Evolutionary conservation across 2,888 invertebrate genomes (phyloP).

Genomic region (Choristoneura rosaceana): DNA sequence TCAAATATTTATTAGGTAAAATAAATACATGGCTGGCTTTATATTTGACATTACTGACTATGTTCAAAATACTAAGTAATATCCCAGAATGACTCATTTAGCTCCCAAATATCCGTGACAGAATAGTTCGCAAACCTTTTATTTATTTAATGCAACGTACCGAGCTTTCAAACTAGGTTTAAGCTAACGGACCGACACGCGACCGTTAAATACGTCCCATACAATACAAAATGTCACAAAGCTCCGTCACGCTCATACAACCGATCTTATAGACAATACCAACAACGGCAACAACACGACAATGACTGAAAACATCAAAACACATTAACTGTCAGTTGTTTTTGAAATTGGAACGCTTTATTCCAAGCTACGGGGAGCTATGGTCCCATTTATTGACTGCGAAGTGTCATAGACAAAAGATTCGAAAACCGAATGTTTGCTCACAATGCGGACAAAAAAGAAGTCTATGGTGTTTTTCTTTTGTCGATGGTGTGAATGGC

Average conservation of each 20-base stretch:
- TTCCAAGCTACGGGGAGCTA: conserved; percentile 72
- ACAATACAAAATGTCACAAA: conserved; percentile 42
- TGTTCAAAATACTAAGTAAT: too few species aligned
- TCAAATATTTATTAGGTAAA: too few species aligned
- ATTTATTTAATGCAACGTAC: conserved; percentile 12
- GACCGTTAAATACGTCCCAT: conserved; percentile 40
- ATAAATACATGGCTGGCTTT: too few species aligned
- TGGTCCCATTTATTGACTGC: conserved; percentile 60
- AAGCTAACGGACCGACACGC: conserved; percentile 40
- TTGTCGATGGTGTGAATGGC: conserved; percentile 70
- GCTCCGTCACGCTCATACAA: conserved; percentile 68
- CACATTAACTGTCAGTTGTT: conserved; percentile 80
- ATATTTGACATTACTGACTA: too few species aligned
- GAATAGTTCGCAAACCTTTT: conserved; percentile 11
- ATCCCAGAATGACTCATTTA: too few species aligned
- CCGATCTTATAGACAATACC: conserved; percentile 66
- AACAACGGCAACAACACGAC: conserved; percentile 59
- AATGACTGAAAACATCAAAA: conserved; percentile 79
- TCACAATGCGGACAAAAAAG: conserved; percentile 62
- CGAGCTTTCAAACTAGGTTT: conserved; percentile 28
- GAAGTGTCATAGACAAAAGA: conserved; percentile 59
- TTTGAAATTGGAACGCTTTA: conserved; percentile 76
- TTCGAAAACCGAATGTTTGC: conserved; percentile 60
- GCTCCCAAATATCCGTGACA: conserved; percentile 1
- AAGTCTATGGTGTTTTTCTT: conserved; percentile 51